These are phyloP conservation scores for Penaeus indicus DNA, from an alignment of 1,140 invertebrate genomes.

Conservation along the genomic window DNA sequence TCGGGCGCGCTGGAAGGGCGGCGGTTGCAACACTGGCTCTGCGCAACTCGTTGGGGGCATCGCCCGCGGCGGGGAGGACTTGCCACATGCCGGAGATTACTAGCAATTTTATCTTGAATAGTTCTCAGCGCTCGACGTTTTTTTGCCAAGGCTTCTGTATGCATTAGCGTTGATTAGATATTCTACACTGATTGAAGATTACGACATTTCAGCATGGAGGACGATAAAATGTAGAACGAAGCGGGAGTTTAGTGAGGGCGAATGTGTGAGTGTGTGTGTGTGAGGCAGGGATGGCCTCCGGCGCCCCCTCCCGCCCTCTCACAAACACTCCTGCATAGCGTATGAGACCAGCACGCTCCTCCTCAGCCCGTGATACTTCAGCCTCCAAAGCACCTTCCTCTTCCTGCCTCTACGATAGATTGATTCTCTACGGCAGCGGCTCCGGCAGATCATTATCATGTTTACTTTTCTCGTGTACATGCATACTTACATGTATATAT, in stretches of 20 bases:
- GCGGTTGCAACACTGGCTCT: constrained; percentile 51
- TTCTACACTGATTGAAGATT: no score
- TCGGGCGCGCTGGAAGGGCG: not conserved
- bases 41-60: constrained; percentile 57
- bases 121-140: not conserved
- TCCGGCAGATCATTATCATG: no score
- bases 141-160: not conserved
- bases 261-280: constrained; percentile 17
- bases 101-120: constrained; percentile 21
- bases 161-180: constrained; percentile 2
- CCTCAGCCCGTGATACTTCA: not conserved
- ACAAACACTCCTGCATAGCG: constrained; percentile 60
- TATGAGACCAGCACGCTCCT: constrained; percentile 46
- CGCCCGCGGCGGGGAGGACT: constrained; percentile 30
- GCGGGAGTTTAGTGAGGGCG: no score
- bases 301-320: constrained; percentile 51
- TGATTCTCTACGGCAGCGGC: not conserved
- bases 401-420: not conserved
- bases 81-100: constrained; percentile 47
- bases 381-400: not conserved
- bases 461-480: no score
- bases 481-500: no score
- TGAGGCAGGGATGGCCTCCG: constrained; percentile 44
- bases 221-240: no score
- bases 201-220: no score